These are phyloP conservation scores for Anhinga rufa DNA, from an alignment of 2,113 vertebrate genomes.

Conservation along the genomic window DNA sequence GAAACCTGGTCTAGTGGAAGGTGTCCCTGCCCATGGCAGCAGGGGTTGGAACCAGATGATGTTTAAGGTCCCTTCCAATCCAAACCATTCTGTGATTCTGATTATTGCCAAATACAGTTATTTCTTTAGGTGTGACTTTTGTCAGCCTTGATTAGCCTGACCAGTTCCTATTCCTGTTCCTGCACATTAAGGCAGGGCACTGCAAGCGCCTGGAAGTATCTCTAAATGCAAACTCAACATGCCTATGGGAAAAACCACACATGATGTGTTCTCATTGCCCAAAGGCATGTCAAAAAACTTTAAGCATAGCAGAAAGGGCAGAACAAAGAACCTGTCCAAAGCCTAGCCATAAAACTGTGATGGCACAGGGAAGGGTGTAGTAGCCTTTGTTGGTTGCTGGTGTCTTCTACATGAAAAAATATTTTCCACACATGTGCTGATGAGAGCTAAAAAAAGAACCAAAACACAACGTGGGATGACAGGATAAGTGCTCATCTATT, in stretches of 20 bases:
- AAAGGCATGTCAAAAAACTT: background rate
- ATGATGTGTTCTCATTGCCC: background rate
- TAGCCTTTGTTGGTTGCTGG: background rate
- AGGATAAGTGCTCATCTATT: background rate
- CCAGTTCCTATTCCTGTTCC: background rate
- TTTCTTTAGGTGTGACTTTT: background rate
- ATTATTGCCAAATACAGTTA: background rate
- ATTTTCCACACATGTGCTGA: background rate
- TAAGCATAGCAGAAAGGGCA: background rate
- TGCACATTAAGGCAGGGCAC: background rate
- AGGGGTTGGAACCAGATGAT: background rate
- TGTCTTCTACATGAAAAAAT: background rate
- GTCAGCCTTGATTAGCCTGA: background rate
- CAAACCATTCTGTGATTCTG: background rate
- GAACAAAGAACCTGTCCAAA: background rate
- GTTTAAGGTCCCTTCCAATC: background rate
- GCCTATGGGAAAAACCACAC: background rate
- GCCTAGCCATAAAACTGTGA: background rate
- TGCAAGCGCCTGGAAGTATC: background rate
- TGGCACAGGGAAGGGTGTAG: background rate
- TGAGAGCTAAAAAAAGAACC: background rate
- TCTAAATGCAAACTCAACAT: background rate
- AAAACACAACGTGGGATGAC: rapidly evolving
- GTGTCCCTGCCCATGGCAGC: background rate
- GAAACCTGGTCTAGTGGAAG: background rate